Base-by-base conservation (phyloP, 2,888 invertebrate genomes). In the Leptinotarsa peninsularis region DNA sequence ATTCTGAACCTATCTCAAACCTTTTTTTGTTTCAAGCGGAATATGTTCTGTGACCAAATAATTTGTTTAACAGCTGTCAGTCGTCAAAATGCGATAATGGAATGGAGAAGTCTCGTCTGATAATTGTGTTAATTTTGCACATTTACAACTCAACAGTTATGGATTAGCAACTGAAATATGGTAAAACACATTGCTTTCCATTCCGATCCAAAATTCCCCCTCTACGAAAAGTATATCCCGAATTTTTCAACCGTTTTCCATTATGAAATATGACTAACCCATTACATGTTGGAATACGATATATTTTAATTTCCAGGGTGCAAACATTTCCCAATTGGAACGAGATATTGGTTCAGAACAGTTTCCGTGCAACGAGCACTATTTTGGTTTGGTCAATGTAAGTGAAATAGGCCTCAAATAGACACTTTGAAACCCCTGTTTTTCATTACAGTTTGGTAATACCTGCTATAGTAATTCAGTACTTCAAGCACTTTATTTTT, bases 381-480 rank as follows among this genome's bases (percentile, higher is more conserved):
- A 98, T 90, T 99, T 99, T 91, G 99, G 99, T 87, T 93, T 99
- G 90, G 98, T 99, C 81, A 99, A 99, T 92, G 98, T 98, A 91
- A 93, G 95, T 92, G 1, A 74, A 67, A 49, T 23, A 67, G 49
- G 14, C n/a, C 21, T 49, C 69, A n/a, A 50, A 56, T 58, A 4
- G 23, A 52, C 63, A 71, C 66, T 27, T 23, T 71, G 71, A 63
- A 71, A 63, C 33, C 54, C 43, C 67, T 71, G 68, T 54, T 71
- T 71, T 80, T 77, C 84, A 82, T 86, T 93, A 82, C 90, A 96
- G 95, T 99, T 99, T 91, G 99, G 99, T 83, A 99, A 99, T 90
- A 99, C 99, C 49, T 99, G 99, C 90, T 99, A 99, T 89, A 98
- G 98, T 89, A 99, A 99, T 90, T 99, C 99, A 66, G 99, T 99